Evolutionary conservation across 2,888 invertebrate genomes (phyloP).

Genomic region (Liposcelis brunnea): DNA sequence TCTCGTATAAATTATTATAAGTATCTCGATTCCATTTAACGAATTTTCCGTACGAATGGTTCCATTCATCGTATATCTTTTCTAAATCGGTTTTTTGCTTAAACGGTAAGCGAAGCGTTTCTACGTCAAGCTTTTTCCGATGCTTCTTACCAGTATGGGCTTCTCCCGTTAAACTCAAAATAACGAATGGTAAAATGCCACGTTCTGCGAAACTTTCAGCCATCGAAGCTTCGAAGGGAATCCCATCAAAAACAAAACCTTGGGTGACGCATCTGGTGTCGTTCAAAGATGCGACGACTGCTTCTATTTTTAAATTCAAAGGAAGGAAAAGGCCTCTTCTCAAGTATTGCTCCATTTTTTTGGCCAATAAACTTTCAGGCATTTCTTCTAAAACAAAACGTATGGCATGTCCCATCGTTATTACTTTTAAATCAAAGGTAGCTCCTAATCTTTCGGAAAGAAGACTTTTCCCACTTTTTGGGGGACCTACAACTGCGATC

Average conservation of each 20-base stretch:
- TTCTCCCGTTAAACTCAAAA: too few species aligned
- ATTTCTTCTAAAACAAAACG: conserved; percentile 32
- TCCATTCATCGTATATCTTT: conserved; percentile 30
- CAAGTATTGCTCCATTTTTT: conserved; percentile 26
- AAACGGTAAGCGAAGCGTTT: too few species aligned
- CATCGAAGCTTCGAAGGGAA: conserved; percentile 25
- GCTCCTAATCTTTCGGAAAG: conserved; percentile 35
- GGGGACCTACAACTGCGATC: conserved; percentile 40
- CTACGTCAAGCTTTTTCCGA: too few species aligned
- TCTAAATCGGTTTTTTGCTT: too few species aligned
- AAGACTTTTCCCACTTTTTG: conserved; percentile 42
- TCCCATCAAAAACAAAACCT: conserved; percentile 45
- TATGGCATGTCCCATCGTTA: conserved; percentile 36
- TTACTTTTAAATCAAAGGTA: conserved; percentile 34
- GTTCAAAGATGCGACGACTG: conserved; percentile 33
- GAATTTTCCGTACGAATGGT: conserved; percentile 23
- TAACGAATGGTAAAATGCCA: too few species aligned
- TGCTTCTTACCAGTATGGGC: too few species aligned
- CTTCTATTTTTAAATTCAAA: conserved; percentile 30
- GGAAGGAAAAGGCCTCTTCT: conserved; percentile 29
- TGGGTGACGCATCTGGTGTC: conserved; percentile 32
- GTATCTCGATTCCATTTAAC: conserved; percentile 34
- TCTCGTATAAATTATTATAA: conserved; percentile 33
- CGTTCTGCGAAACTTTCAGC: too few species aligned
- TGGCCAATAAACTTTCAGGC: conserved; percentile 33